phyloP scores from a whole-genome alignment of 2,113 vertebrate species.

The Arvicanthis niloticus region DNA sequence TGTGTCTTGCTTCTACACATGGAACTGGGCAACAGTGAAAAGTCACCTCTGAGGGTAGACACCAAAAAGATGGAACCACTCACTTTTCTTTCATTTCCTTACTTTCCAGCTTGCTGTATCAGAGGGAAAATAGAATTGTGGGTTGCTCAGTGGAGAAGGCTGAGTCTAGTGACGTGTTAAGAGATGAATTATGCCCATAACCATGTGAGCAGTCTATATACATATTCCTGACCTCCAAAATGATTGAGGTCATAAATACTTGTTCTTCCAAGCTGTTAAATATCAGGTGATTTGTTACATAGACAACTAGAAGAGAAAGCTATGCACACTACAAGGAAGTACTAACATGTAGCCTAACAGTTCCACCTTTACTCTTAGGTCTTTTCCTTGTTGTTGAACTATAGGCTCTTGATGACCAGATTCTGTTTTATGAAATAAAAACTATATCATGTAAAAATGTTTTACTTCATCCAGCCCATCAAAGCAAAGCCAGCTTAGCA shows the following conservation, averaged over 20 bases:
- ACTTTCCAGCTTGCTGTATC: not conserved
- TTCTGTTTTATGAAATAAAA: constrained; percentile 6
- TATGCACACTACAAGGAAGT: not conserved
- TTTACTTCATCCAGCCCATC: not conserved
- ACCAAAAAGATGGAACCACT: not conserved
- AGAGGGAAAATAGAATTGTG: not conserved
- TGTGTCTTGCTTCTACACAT: not conserved
- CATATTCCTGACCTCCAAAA: not conserved
- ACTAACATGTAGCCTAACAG: not conserved
- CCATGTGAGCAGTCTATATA: not conserved
- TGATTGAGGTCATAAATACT: not conserved
- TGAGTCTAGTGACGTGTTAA: not conserved
- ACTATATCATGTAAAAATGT: not conserved
- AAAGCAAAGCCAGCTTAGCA: not conserved
- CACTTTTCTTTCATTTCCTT: not conserved
- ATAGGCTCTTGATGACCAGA: not conserved
- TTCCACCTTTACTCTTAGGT: not conserved
- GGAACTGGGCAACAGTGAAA: not conserved
- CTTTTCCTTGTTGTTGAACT: not conserved
- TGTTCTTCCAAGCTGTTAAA: not conserved
- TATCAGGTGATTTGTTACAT: not conserved
- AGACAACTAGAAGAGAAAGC: not conserved
- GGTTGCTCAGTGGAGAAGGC: not conserved
- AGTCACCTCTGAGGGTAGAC: constrained; percentile 23
- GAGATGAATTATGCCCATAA: not conserved